A percentile compares a stretch with the other conserved stretches of the same genome.
These are phyloP conservation scores for Apoda limacodes DNA, from an alignment of 2,888 invertebrate species.

Conservation along the genomic window DNA sequence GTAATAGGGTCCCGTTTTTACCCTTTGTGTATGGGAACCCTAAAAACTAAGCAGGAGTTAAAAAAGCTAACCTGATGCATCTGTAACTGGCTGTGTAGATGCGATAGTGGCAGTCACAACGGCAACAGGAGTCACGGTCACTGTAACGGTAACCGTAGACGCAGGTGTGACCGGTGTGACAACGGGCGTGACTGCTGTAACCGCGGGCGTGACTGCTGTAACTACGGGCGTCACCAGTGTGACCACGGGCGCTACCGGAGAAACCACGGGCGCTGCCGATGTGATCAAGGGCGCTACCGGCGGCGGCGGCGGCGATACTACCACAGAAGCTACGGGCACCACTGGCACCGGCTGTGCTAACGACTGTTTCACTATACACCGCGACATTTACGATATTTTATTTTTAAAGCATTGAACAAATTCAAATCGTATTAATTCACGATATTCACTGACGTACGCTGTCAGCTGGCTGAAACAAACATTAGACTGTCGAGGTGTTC, in stretches of 20 bases:
- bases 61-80: constrained; percentile 39
- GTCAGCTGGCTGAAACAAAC: constrained; percentile 48
- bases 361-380: constrained; percentile 62
- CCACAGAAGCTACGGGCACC: constrained; percentile 13
- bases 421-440: constrained; percentile 28
- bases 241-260: constrained; percentile 19
- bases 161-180: constrained; percentile 23
- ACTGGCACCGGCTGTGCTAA: constrained; percentile 37
- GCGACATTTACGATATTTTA: constrained; percentile 40
- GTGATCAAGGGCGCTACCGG: constrained; percentile 27
- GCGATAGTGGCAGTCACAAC: constrained; percentile 9
- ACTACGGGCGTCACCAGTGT: too few relatives aligned
- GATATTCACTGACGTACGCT: constrained; percentile 42
- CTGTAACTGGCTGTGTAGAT: constrained; percentile 26
- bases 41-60: too few relatives aligned
- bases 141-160: constrained; percentile 15
- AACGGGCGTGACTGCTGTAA: constrained; percentile 16
- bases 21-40: constrained; percentile 9
- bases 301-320: constrained; percentile 18
- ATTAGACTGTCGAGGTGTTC: constrained; percentile 61
- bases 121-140: constrained; percentile 5
- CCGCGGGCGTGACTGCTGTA: constrained; percentile 24
- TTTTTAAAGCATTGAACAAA: constrained; percentile 21
- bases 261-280: constrained; percentile 30
- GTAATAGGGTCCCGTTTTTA: too few relatives aligned